Base-by-base conservation (phyloP, 30 jellyfish, hydroid and myxozoan species). In the Turritopsis dohrnii region DNA sequence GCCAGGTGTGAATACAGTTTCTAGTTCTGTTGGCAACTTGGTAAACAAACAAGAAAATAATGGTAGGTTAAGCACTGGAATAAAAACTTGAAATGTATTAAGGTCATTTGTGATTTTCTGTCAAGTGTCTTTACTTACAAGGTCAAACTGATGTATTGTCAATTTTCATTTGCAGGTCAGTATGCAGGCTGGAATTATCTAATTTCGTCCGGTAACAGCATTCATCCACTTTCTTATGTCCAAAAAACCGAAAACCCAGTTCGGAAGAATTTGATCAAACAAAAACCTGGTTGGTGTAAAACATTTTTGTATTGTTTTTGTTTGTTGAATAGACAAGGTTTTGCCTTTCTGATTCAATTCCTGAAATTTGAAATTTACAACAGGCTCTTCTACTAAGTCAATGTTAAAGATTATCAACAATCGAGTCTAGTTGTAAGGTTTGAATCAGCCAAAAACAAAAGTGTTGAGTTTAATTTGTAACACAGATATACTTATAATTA, bases 271-370 rank as follows among this genome's bases (percentile, higher is more conserved):
- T 76, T 93, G 71, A 93, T 93, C 66, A 88, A 87, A 71, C 96
- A 93, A 26, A 84, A 88, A 72, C 98, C 98, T 82, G 97, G 97
- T 91, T 80, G 18, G 89, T n/a, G n/a, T 41, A 41, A 41, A 41
- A 3, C 13, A 41, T 41, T 41, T 41, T 41, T 41, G 5, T 13
- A 3, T 13, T 41, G 9, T 41, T 3, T 41, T 13, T 13, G 13
- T 41, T 13, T 41, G 60, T 3, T 5, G 13, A 3, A 3, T 41
- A 41, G 60, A 3, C 13, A 3, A 13, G 13, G 60, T 41, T 41
- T 41, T 41, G n/a, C n/a, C n/a, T n/a, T n/a, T n/a, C n/a, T n/a
- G n/a, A n/a, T n/a, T n/a, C n/a, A n/a, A n/a, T n/a, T n/a, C n/a
- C n/a, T n/a, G n/a, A n/a, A n/a, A n/a, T n/a, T n/a, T n/a, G n/a